Base-by-base conservation (phyloP, 2,797 vertebrate genomes). In the Poliocrania exsul region DNA sequence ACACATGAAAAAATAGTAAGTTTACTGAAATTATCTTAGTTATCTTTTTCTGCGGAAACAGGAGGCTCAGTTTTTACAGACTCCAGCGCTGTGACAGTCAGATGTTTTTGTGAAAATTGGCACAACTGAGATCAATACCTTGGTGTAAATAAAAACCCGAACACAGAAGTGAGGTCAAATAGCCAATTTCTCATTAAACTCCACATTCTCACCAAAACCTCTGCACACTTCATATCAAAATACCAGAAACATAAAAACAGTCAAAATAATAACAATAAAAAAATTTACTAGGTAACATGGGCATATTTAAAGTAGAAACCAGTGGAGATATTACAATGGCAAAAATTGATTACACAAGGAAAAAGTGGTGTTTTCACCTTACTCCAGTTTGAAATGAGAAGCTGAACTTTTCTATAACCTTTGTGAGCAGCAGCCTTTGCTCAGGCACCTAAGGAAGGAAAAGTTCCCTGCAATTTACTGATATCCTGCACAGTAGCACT, bases 381-480 rank as follows among this genome's bases (percentile, higher is more conserved):
- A 49, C 46, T 94, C 86, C 61, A 42, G 60, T 78, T 24, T 90
- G 65, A 72, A 81, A n/a, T 33, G 53, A 58, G 71, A 8, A n/a
- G 64, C 8, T 57, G 64, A 25, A 60, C n/a, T 24, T 35, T 74
- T 65, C 82, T 83, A 97, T 26, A 98, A 92, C 28, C 98, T 98
- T 31, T 37, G 3, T 81, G 97, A 60, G 86, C 74, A 64, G 94
- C 74, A 65, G 65, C 47, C 50, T 88, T 75, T 95, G 79, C 85
- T 90, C 98, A 98, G 91, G 97, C 93, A 67, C 93, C 98, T 98
- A 95, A 81, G 93, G 82, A 56, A 86, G 86, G 94, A 83, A 87
- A 86, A 92, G 72, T 79, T 71, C 54, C 16, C 46, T 25, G 6
- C 8, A 20, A 64, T 96, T 87, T 84, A 93, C 53, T 38, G 44